Conservation (phyloP, 2,888 invertebrate genomes). For the Melanotus villosus region DNA sequence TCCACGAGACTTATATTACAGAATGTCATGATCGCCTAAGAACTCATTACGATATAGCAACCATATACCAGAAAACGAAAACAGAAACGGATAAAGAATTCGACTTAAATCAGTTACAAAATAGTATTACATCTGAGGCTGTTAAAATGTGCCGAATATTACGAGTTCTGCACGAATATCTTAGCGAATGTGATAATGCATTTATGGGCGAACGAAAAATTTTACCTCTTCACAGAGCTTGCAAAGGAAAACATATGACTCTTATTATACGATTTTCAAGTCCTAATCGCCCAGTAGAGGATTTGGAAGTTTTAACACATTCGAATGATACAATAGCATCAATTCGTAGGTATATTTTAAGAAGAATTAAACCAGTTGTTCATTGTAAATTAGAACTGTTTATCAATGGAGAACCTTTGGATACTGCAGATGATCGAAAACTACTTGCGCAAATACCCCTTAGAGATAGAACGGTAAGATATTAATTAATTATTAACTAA, state of each 20-base stretch:
- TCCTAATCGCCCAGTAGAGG: slow-evolving; percentile 91
- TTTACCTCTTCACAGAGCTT: slow-evolving; percentile 90
- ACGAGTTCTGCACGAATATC: slow-evolving; percentile 94
- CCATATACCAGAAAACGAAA: slow-evolving; percentile 73
- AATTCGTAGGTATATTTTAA: slow-evolving; percentile 83
- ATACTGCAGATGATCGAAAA: slow-evolving; percentile 89
- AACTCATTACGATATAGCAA: slow-evolving; percentile 88
- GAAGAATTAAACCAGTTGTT: slow-evolving; percentile 75
- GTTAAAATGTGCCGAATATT: slow-evolving; percentile 93
- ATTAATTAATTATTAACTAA: no score
- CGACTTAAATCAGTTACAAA: slow-evolving; percentile 67
- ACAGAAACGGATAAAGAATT: slow-evolving; percentile 68
- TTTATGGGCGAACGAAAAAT: slow-evolving; percentile 91
- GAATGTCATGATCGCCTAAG: slow-evolving; percentile 93
- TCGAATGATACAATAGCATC: slow-evolving; percentile 94
- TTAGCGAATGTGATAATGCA: slow-evolving; percentile 93
- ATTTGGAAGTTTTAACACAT: slow-evolving; percentile 93
- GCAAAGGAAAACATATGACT: slow-evolving; percentile 90
- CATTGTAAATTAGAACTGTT: slow-evolving; percentile 93
- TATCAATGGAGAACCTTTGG: slow-evolving; percentile 89
- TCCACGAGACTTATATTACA: slow-evolving; percentile 93
- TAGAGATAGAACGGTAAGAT: slow-evolving; percentile 87
- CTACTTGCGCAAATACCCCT: slow-evolving; percentile 88
- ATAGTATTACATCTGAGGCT: slow-evolving; percentile 77
- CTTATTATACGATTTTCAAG: slow-evolving; percentile 85